Percentiles rank a stretch among this genome's conserved stretches.
phyloP scores from a whole-genome alignment of 2,113 vertebrate species.

The Xiphorhynchus elegans region DNA sequence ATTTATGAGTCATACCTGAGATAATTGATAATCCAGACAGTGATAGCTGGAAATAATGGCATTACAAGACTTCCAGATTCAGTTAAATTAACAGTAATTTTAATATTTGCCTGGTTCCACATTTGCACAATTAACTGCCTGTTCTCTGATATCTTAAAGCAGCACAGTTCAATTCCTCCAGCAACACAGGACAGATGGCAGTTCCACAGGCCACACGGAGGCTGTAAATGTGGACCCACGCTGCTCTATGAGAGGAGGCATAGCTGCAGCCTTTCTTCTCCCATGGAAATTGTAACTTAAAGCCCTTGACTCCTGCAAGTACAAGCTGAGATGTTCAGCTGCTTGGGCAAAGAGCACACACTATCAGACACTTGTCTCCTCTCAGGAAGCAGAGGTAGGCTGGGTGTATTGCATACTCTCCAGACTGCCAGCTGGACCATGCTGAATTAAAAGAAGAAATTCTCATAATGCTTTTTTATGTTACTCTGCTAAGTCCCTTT shows the following conservation, averaged over 20 bases:
- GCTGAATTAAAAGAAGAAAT: neutral
- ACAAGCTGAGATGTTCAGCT: neutral
- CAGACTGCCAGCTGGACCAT: neutral
- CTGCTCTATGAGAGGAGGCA: neutral
- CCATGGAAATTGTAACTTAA: neutral
- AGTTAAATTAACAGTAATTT: neutral
- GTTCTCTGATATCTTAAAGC: neutral
- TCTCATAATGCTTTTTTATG: neutral
- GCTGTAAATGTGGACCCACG: fast-evolving
- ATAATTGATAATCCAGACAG: neutral
- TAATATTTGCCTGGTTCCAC: neutral
- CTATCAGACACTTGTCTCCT: neutral
- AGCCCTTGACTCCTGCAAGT: fast-evolving
- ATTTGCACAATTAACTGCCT: neutral
- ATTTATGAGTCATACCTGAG: neutral
- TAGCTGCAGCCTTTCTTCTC: neutral
- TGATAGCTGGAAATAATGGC: neutral
- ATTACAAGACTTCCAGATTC: neutral
- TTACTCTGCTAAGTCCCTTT: neutral
- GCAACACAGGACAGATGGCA: neutral
- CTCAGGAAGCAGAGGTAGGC: neutral
- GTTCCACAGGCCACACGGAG: neutral
- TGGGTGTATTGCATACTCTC: neutral
- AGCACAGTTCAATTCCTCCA: neutral
- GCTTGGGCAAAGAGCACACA: neutral